Evolutionary conservation across 2,113 vertebrate genomes (phyloP).

Genomic region (Cololabis saira): DNA sequence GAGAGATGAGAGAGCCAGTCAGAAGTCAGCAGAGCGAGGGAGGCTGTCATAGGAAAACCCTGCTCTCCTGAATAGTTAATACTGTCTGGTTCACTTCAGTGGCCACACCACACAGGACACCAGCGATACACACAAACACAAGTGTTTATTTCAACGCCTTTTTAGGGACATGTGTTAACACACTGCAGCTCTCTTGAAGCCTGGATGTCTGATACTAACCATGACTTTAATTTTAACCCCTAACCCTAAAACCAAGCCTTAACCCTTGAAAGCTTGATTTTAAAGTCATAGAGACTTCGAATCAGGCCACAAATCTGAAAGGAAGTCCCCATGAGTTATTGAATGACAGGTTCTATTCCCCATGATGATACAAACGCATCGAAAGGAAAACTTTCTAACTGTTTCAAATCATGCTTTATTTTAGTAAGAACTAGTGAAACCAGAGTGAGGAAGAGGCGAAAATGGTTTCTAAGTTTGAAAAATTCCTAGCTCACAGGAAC

Average conservation of each 20-base stretch:
- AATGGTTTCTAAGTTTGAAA: no score
- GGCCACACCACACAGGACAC: constrained; percentile 63
- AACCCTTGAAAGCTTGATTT: no score
- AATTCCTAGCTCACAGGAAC: not conserved
- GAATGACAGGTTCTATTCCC: no score
- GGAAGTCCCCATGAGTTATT: no score
- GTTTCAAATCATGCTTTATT: constrained; percentile 22
- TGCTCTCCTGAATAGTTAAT: constrained; percentile 77
- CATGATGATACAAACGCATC: not conserved
- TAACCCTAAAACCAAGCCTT: no score
- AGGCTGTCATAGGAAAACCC: constrained; percentile 62
- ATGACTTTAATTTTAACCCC: no score
- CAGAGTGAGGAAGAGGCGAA: no score
- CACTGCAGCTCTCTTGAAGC: no score
- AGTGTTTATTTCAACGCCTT: not conserved
- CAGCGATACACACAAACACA: constrained; percentile 12
- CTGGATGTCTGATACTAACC: no score
- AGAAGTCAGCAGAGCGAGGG: constrained; percentile 62
- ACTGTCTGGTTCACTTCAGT: constrained; percentile 59
- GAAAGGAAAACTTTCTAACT: not conserved
- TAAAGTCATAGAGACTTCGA: no score
- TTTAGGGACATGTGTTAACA: not conserved
- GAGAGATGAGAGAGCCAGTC: constrained; percentile 67
- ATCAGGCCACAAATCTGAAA: no score
- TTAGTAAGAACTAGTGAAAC: constrained; percentile 1